phyloP scores from a whole-genome alignment of 2,113 vertebrate species.

The Tinamus guttatus region DNA sequence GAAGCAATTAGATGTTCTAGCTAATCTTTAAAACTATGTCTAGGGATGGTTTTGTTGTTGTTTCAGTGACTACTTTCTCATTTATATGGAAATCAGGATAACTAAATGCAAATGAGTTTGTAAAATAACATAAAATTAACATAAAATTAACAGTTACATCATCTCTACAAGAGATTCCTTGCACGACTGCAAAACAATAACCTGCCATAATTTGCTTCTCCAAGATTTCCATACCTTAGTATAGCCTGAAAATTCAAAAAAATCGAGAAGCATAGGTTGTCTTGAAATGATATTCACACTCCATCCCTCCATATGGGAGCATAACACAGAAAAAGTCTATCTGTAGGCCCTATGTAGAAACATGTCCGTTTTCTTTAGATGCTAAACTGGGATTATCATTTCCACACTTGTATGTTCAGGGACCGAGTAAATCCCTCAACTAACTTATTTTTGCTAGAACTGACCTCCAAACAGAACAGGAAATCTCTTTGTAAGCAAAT shows the following conservation, averaged over 20 bases:
- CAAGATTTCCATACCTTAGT: neutral
- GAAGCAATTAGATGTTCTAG: neutral
- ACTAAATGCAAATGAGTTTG: neutral
- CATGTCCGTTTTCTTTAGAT: neutral
- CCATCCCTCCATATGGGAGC: too few species aligned
- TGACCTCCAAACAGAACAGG: constrained; percentile 76
- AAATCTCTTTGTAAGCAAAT: constrained; percentile 79
- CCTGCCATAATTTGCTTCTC: neutral
- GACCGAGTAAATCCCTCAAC: constrained; percentile 14
- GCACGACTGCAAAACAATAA: neutral
- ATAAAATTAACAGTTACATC: neutral
- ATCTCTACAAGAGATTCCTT: neutral
- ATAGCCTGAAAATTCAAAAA: neutral
- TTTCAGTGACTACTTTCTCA: neutral
- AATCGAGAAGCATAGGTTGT: neutral
- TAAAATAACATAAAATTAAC: neutral
- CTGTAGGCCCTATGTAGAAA: neutral
- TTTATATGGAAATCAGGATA: neutral
- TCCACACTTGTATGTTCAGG: neutral
- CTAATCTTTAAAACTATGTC: neutral
- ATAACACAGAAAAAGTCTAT: neutral
- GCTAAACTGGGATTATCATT: constrained; percentile 9
- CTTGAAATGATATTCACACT: neutral
- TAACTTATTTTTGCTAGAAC: constrained; percentile 45
- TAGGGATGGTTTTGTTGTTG: neutral